Evolutionary conservation across 2,797 vertebrate genomes (phyloP).

Genomic region (Telmatherina bonti): DNA sequence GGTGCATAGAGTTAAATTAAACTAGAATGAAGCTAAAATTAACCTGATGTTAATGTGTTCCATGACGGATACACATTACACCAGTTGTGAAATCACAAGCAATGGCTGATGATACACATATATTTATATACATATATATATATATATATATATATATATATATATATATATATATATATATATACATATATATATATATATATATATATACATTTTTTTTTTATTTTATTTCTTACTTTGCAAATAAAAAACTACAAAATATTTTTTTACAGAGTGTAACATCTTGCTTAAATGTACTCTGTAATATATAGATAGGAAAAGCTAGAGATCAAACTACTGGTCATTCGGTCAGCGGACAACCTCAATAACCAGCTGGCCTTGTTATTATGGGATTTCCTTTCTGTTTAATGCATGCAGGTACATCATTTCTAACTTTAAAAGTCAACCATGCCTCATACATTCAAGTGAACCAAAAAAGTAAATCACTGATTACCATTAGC

Average conservation of each 20-base stretch:
- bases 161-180: too few relatives aligned
- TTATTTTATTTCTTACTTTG: background rate
- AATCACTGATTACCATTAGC: background rate
- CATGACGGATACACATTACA: too few relatives aligned
- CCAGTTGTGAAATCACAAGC: too few relatives aligned
- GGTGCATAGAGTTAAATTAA: too few relatives aligned
- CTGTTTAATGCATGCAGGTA: background rate
- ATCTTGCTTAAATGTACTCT: background rate
- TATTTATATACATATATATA: too few relatives aligned
- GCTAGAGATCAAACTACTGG: background rate
- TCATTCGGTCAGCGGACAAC: background rate
- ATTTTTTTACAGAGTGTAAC: background rate
- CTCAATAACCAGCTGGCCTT: background rate
- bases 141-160: too few relatives aligned
- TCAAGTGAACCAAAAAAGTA: background rate
- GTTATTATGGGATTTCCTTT: background rate
- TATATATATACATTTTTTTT: too few relatives aligned
- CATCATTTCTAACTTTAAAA: background rate
- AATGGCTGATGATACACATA: too few relatives aligned
- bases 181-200: background rate
- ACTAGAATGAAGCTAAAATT: too few relatives aligned
- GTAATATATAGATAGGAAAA: background rate
- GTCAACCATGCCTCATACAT: background rate
- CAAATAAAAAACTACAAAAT: too few relatives aligned
- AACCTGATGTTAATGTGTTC: too few relatives aligned